Base-by-base conservation (phyloP, 92 coral and sea anemone genomes). In the Micromussa lordhowensis region DNA sequence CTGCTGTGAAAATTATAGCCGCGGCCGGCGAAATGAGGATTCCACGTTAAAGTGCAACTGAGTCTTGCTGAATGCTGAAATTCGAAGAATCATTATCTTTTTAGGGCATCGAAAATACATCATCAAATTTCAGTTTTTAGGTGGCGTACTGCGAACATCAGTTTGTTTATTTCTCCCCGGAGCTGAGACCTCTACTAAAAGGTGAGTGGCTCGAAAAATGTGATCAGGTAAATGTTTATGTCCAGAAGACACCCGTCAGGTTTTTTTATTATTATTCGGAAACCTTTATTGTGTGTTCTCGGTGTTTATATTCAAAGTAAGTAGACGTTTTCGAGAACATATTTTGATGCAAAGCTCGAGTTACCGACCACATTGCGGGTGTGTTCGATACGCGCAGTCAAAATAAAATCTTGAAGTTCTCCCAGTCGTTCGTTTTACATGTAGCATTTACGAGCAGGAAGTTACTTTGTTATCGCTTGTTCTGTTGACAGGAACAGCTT, bases 71-170 rank as follows among this genome's bases (percentile, higher is more conserved):
- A 26, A 66, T n/a, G 26, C 85, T 82, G 85, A 82, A 82, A 82
- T 72, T 84, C 61, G 72, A 71, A 32, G 34, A 74, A 73, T 73
- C 78, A 84, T 84, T 71, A 73, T 73, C 79, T 57, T 22, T 48
- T 71, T 83, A 21, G 32, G 78, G 13, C 78, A 84, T 73, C 69
- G 19, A 31, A 51, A 24, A 8, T 5, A 34, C 80, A 74, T 35
- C 81, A 84, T 84, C 87, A 49, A n/a, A 75, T 84, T 84, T 84
- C 81, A 84, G 36, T 32, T 73, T 57, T 57, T 44, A 74, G 86
- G 78, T 78, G 77, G 30, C 57, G 73, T 48, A 44, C 59, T 24
- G 81, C 80, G 73, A 55, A 74, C 69, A 75, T 55, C 30, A 34
- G 63, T 70, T 55, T 24, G 59, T 55, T 73, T 84, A 48, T 36